Evolutionary conservation across 2,113 vertebrate genomes (phyloP).

Genomic region (Microcebus ravelobensis): DNA sequence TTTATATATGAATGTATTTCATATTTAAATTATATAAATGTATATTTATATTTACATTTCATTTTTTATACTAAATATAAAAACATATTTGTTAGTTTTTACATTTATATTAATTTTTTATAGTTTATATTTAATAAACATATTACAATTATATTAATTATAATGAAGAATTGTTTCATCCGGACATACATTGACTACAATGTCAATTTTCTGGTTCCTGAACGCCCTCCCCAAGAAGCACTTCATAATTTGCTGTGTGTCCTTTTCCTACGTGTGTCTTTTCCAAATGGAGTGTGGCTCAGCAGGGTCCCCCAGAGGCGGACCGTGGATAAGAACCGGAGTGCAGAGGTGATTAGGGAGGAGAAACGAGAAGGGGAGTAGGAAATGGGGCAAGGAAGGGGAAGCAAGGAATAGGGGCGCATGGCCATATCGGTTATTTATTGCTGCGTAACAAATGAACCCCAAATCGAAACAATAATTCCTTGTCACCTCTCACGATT

Average conservation of each 20-base stretch:
- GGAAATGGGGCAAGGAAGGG: not conserved
- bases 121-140: no score
- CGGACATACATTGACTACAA: not conserved
- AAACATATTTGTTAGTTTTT: not conserved
- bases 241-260: not conserved
- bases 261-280: not conserved
- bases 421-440: not conserved
- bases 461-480: not conserved
- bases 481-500: not conserved
- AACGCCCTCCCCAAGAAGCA: not conserved
- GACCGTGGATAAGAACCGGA: not conserved
- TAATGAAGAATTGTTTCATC: not conserved
- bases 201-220: not conserved
- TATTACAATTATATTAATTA: not conserved
- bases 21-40: no score
- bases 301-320: not conserved
- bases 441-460: not conserved
- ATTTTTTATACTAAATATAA: no score
- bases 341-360: not conserved
- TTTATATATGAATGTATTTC: no score
- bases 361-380: accelerated
- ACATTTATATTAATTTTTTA: not conserved
- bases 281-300: not conserved
- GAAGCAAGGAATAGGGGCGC: accelerated
- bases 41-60: no score